Percentiles rank a stretch among this genome's conserved stretches.
Evolutionary conservation across 2,797 vertebrate species (phyloP).

Genomic region (Rousettus madagascariensis): DNA sequence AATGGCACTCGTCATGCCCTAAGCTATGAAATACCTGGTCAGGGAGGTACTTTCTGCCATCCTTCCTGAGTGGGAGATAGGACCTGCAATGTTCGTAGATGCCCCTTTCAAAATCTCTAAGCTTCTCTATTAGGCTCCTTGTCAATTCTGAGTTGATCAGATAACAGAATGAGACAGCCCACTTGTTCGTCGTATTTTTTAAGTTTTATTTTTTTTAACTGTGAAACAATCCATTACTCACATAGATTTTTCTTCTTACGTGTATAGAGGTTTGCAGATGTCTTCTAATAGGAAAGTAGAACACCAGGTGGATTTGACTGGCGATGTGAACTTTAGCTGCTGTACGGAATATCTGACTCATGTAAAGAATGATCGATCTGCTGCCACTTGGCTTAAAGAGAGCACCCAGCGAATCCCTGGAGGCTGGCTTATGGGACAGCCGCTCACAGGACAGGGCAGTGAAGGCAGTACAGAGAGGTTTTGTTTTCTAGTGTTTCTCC

Average conservation of each 20-base stretch:
- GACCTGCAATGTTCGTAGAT: background rate
- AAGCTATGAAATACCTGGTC: background rate
- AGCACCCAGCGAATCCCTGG: background rate
- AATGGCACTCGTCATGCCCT: background rate
- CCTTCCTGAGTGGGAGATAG: background rate
- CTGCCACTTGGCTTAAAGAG: background rate
- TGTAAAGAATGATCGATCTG: background rate
- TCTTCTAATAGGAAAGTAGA: constrained; percentile 44
- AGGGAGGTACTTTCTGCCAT: background rate
- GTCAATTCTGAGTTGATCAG: background rate
- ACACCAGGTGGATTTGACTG: background rate
- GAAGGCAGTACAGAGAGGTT: background rate
- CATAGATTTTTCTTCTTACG: background rate
- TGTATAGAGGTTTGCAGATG: background rate
- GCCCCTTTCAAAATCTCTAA: background rate
- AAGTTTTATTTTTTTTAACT: background rate
- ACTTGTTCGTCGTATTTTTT: background rate
- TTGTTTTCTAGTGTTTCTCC: background rate
- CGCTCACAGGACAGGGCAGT: constrained; percentile 15
- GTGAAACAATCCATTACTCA: background rate
- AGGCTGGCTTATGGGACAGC: background rate
- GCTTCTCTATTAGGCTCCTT: background rate
- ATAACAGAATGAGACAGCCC: constrained; percentile 1
- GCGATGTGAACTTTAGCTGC: background rate
- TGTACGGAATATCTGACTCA: constrained; percentile 25